phyloP scores from a whole-genome alignment of 2,797 vertebrate genomes.

The Poecilia wingei region DNA sequence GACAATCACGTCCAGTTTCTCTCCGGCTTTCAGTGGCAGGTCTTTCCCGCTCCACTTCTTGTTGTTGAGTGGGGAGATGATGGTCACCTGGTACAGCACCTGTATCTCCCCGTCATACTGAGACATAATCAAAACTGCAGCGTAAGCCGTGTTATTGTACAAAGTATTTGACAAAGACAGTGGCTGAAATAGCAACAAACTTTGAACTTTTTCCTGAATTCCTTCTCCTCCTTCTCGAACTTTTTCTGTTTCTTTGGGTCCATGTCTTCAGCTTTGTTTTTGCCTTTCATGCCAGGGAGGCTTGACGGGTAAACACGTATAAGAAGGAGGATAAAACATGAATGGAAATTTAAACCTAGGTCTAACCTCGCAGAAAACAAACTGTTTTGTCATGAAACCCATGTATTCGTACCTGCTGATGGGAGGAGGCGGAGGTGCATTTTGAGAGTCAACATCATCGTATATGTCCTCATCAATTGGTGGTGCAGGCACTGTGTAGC shows the following conservation, averaged over 20 bases:
- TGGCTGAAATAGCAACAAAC: slow-evolving; percentile 67
- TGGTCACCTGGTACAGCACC: slow-evolving; percentile 84
- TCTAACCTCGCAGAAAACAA: neutral
- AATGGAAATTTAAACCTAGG: neutral
- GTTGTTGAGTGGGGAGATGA: slow-evolving; percentile 66
- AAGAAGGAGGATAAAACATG: neutral
- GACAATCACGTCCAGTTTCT: slow-evolving; percentile 87
- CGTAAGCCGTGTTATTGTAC: neutral
- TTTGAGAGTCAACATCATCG: slow-evolving; percentile 71
- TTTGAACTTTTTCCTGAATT: slow-evolving; percentile 95
- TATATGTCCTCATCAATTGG: slow-evolving; percentile 70
- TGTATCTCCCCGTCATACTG: slow-evolving; percentile 92
- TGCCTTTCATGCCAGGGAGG: slow-evolving; percentile 58
- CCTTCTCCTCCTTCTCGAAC: slow-evolving; percentile 92
- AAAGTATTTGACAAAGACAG: neutral
- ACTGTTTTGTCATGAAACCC: neutral
- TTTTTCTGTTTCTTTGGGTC: slow-evolving; percentile 87
- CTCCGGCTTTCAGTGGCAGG: slow-evolving; percentile 85
- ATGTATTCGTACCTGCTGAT: slow-evolving; percentile 55
- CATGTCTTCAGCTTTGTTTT: slow-evolving; percentile 72
- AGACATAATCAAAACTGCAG: slow-evolving; percentile 3
- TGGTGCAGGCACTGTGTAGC: slow-evolving; percentile 30
- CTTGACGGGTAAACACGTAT: slow-evolving; percentile 45
- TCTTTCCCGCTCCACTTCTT: slow-evolving; percentile 88
- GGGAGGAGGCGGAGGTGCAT: slow-evolving; percentile 48